phyloP scores from a whole-genome alignment of 2,888 invertebrate species.

The Strigamia maritima region DNA sequence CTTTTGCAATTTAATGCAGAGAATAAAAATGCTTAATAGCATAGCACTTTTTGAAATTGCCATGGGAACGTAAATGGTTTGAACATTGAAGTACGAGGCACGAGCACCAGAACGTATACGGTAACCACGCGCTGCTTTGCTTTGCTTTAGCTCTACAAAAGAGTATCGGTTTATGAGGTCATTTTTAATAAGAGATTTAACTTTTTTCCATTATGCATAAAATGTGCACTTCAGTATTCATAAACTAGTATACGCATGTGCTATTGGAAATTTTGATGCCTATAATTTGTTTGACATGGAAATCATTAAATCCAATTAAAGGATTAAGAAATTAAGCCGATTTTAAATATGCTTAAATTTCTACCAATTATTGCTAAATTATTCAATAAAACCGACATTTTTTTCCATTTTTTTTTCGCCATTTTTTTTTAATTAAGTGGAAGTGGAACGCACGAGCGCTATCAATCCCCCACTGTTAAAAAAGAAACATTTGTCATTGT shows the following conservation, averaged over 20 bases:
- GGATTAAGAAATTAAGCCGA: not conserved
- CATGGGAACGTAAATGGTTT: constrained; percentile 4
- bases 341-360: no score
- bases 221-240: not conserved
- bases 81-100: constrained; percentile 1
- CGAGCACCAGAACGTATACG: not conserved
- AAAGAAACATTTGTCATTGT: no score
- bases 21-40: not conserved
- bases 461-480: no score
- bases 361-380: no score
- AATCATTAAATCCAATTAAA: not conserved
- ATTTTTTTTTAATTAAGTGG: no score
- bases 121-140: not conserved
- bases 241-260: not conserved
- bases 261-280: not conserved
- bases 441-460: no score
- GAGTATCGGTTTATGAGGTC: not conserved
- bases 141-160: not conserved
- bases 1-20: not conserved
- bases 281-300: not conserved
- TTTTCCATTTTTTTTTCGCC: no score
- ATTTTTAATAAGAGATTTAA: not conserved
- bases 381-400: no score
- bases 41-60: not conserved
- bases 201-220: not conserved